A percentile compares a stretch with the other conserved stretches of the same genome.
Evolutionary conservation across 2,113 vertebrate genomes (phyloP).

Genomic region (Lipotes vexillifer): DNA sequence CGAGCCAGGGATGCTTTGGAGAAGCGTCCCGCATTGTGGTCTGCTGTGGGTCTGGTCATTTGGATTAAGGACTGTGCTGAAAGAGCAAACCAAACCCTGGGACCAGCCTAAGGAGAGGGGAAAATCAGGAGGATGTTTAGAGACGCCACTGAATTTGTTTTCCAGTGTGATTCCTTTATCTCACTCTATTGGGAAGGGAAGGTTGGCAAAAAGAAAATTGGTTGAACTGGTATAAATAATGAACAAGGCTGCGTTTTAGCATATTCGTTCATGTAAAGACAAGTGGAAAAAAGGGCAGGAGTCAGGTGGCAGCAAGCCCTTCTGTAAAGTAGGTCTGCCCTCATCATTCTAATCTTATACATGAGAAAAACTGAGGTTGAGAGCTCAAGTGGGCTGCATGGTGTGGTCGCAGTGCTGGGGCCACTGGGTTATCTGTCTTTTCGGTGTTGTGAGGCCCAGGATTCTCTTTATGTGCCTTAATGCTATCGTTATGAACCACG

Average conservation of each 20-base stretch:
- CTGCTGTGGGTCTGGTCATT: neutral
- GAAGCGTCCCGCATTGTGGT: neutral
- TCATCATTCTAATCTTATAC: neutral
- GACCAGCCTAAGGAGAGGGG: neutral
- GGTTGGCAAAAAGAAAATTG: conserved; percentile 5
- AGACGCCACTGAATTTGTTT: neutral
- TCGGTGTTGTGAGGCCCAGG: neutral
- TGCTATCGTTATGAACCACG: neutral
- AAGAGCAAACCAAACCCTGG: neutral
- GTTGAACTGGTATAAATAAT: conserved; percentile 21
- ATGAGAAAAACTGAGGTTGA: neutral
- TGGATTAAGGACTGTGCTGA: neutral
- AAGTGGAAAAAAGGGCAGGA: neutral
- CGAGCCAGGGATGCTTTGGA: neutral
- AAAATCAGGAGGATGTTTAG: neutral
- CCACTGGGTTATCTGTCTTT: neutral
- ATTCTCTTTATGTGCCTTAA: neutral
- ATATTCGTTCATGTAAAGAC: neutral
- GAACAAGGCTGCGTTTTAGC: conserved; percentile 13
- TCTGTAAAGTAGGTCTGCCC: neutral
- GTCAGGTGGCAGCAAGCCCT: neutral
- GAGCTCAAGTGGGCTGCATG: neutral
- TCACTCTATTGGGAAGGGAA: neutral
- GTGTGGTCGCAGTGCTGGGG: neutral
- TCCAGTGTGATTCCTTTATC: neutral